Evolutionary conservation across 2,797 vertebrate genomes (phyloP).

Genomic region (Gadopsis bispinosus): DNA sequence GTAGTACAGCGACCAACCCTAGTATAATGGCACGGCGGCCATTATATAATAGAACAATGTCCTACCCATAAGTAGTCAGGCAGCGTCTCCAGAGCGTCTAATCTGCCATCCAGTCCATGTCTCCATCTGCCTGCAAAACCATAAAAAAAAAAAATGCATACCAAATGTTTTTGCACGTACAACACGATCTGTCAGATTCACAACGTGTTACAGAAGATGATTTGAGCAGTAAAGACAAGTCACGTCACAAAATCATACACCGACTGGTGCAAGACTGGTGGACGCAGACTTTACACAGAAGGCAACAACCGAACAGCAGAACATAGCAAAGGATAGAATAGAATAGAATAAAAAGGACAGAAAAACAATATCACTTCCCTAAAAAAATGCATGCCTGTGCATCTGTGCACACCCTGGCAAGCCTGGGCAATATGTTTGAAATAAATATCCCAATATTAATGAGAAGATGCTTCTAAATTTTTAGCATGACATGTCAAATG

Average conservation of each 20-base stretch:
- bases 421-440: not conserved
- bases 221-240: not conserved
- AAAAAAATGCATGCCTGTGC: not conserved
- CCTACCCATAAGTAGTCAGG: conserved; percentile 14
- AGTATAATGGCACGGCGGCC: not conserved
- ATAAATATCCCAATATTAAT: accelerated
- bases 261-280: not conserved
- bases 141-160: not conserved
- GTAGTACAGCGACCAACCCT: not conserved
- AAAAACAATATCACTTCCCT: not conserved
- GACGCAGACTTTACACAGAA: not conserved
- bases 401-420: not conserved
- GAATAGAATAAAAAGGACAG: not conserved
- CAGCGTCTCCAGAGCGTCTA: not conserved
- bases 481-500: not conserved
- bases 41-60: not conserved
- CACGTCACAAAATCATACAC: not conserved
- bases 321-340: not conserved
- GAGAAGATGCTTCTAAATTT: not conserved
- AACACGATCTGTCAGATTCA: not conserved
- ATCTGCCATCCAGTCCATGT: conserved; percentile 1
- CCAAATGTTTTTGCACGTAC: not conserved
- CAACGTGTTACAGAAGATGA: not conserved
- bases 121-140: not conserved
- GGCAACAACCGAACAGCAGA: not conserved